phyloP scores from a whole-genome alignment of 2,113 vertebrate species.

The Merops nubicus region DNA sequence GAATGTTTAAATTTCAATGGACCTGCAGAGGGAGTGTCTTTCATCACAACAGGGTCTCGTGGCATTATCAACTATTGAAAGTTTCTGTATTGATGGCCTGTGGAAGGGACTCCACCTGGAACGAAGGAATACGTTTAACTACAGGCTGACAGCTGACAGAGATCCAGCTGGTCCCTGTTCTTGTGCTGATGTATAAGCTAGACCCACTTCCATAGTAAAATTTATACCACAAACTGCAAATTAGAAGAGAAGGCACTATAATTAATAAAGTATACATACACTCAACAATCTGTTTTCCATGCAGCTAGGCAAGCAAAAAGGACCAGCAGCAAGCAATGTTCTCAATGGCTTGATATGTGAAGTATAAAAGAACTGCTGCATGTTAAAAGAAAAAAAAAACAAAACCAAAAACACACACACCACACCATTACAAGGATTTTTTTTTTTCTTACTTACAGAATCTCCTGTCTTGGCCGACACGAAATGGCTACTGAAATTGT shows the following conservation, averaged over 20 bases:
- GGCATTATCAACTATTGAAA: background rate
- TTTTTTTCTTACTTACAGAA: constrained; percentile 84
- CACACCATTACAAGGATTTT: background rate
- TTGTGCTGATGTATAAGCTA: background rate
- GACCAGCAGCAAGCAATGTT: background rate
- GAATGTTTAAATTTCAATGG: background rate
- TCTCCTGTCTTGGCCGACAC: constrained; percentile 97
- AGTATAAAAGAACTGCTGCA: background rate
- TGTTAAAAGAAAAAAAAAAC: background rate
- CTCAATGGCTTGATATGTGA: background rate
- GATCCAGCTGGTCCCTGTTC: background rate
- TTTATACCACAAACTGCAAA: background rate
- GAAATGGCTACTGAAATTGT: constrained; percentile 91
- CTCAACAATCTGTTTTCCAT: background rate
- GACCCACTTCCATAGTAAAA: background rate
- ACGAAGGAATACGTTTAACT: background rate
- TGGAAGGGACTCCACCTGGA: background rate
- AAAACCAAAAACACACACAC: too few relatives aligned
- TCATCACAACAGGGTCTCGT: background rate
- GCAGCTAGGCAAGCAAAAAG: background rate
- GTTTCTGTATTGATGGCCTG: background rate
- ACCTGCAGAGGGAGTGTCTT: background rate
- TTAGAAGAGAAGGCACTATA: background rate
- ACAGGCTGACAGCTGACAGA: background rate
- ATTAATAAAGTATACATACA: background rate